A percentile compares a stretch with the other conserved stretches of the same genome.
Conservation (phyloP, 2,888 invertebrate genomes). For the Desoria tigrina region DNA sequence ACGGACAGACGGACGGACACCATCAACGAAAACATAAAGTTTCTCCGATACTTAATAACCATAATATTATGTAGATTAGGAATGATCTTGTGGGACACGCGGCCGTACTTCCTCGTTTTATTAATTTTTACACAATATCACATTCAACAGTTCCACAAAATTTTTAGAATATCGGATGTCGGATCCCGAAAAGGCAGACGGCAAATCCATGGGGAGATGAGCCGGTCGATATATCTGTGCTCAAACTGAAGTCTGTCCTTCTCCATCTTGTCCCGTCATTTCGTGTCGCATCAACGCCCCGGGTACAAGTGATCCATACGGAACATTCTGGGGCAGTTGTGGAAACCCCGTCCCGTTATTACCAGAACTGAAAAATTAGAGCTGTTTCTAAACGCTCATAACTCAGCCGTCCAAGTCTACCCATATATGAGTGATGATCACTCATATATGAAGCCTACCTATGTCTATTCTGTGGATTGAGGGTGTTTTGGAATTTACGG, state of each 20-base stretch:
- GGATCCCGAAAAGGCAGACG: conserved; percentile 92
- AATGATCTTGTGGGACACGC: conserved; percentile 87
- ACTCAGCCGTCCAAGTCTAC: conserved; percentile 53
- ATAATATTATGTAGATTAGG: conserved; percentile 98
- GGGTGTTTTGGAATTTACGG: conserved; percentile 58
- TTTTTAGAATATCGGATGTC: conserved; percentile 97
- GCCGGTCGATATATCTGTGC: conserved; percentile 90
- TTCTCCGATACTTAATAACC: too few species aligned
- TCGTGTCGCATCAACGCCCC: conserved; percentile 69
- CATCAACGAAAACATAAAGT: too few species aligned
- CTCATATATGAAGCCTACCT: conserved; percentile 86
- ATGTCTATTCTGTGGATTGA: conserved; percentile 93
- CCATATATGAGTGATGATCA: conserved; percentile 59
- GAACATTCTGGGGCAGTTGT: conserved; percentile 54
- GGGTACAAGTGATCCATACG: conserved; percentile 77
- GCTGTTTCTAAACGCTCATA: conserved; percentile 81
- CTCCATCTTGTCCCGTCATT: conserved; percentile 86
- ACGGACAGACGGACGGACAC: too few species aligned
- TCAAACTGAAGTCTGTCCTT: conserved; percentile 74
- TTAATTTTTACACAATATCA: conserved; percentile 64
- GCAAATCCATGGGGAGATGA: conserved; percentile 87
- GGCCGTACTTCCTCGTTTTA: conserved; percentile 53
- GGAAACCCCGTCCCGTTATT: conserved; percentile 66
- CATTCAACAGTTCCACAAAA: conserved; percentile 86
- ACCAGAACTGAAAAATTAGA: conserved; percentile 93